Evolutionary conservation across 2,113 vertebrate species (phyloP).

Genomic region (Orientallactaga bullata): DNA sequence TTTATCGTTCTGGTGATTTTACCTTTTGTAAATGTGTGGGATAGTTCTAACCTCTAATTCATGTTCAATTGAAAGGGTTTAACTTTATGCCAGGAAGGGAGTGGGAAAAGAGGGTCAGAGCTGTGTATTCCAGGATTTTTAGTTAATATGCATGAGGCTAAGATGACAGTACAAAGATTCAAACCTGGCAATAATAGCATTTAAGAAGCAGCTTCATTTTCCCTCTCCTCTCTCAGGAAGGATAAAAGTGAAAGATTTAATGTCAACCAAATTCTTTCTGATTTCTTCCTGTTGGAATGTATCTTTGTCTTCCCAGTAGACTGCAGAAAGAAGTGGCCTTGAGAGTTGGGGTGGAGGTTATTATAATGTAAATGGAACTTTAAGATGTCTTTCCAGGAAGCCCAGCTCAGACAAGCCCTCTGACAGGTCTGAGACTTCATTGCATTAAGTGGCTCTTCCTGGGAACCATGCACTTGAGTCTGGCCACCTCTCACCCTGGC

Average conservation of each 20-base stretch:
- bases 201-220: background rate
- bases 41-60: background rate
- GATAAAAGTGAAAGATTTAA: background rate
- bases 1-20: background rate
- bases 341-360: slow-evolving; percentile 9
- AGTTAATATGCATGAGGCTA: slow-evolving; percentile 43
- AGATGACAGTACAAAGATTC: background rate
- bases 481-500: slow-evolving; percentile 42
- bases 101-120: background rate
- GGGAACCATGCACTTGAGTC: slow-evolving; percentile 9
- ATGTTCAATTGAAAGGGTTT: background rate
- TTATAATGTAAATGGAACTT: slow-evolving; percentile 69
- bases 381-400: slow-evolving; percentile 75
- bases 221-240: background rate
- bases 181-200: background rate
- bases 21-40: background rate
- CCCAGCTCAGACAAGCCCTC: slow-evolving; percentile 36
- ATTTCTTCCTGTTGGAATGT: slow-evolving; percentile 50
- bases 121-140: slow-evolving; percentile 29
- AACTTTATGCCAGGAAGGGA: slow-evolving; percentile 21
- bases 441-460: slow-evolving; percentile 70
- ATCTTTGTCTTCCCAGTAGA: background rate
- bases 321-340: slow-evolving; percentile 21
- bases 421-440: slow-evolving; percentile 70
- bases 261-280: slow-evolving; percentile 26